Evolutionary conservation across 2,797 vertebrate genomes (phyloP), one percentile per base, ranked within the genome.

Genomic region (Antrozous pallidus): DNA sequence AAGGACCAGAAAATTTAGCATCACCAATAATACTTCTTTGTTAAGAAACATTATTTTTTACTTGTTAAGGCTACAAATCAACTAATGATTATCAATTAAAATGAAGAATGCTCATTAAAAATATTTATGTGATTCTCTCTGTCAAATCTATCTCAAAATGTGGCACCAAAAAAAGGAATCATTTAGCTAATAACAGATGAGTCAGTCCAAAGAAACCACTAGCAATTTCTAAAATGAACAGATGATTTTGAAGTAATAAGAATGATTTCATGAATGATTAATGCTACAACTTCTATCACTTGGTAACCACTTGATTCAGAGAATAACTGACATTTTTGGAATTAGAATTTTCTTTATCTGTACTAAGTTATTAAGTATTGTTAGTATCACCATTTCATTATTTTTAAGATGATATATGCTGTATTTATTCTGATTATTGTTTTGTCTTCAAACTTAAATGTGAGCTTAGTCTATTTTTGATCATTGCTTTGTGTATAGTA

Each of bases 211-310:
- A 79, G 47, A 79, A 6, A 56, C 11, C 36, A 75, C 18, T 9
- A 54, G 13, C 13, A 14, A 58, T 87, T 82, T 85, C 54, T 90
- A 91, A 90, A 86, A 61, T 93, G 36, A 85, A 67, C 8, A 93
- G 77, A 65, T 83, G 51, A 83, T 65, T 94, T 81, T 90, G 28
- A 77, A 94, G 71, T 78, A 28, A n/a, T 47, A 80, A 92, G 54
- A 63, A 92, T 65, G 11, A 28, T n/a, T 36, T 80, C 6, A 28
- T 31, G 13, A 84, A 63, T 51, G 6, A 79, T n/a, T 84, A 63
- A 8, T 69, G 1, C 22, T 47, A 24, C 4, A 31, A 54, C 9
- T 75, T 81, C 0, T 79, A 58, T 40, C 13, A 92, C 54, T 63
- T 65, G 20, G 17, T 33, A 69, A 54, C 14, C 18, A 71, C 63